Base-by-base conservation (phyloP, 2,888 invertebrate species). In the Pterostichus niger region DNA sequence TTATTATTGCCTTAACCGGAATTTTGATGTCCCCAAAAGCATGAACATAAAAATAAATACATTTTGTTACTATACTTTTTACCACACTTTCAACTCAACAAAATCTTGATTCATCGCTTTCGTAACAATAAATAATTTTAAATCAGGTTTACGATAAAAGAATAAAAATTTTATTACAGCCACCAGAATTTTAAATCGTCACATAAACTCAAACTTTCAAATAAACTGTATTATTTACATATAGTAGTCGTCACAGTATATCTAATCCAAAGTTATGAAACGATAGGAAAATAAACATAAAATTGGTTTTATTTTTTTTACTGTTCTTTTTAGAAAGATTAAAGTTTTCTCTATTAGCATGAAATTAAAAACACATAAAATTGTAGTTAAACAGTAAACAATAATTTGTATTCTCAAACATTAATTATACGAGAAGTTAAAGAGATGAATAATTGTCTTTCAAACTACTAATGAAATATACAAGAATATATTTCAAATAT, bases 101-200 rank as follows among this genome's bases (percentile, higher is more conserved):
- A 7, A 59, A 59, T 59, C 31, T 9, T 59, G 31, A 59, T 59
- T 17, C 59, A 59, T 59, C 17, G 31, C 59, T 31, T 49, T 49
- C n/a, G 6, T 49, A 49, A 49, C 49, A 49, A 73, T 73, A 68
- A 68, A 68, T 68, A 76, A 76, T 76, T 54, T 17, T 24, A 56
- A 56, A 76, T 35, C 76, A 76, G 76, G 76, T 76, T 76, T 76
- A 76, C 17, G 54, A 76, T 56, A 76, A 76, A 13, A 24, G 56
- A 40, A 56, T 35, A 76, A 54, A 49, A 54, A 17, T 52, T 76
- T 76, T 54, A 73, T 73, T 17, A 73, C 13, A 17, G 73, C 17
- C 73, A 46, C 46, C 73, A 17, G 24, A 6, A 17, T n/a, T 56
- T 56, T 56, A 56, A 17, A 56, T 13, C 15, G 24, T 56, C 52